These are phyloP conservation scores for Apostichopus californicus DNA, from an alignment of 35 echinoderm and acorn worm species.

Conservation along the genomic window DNA sequence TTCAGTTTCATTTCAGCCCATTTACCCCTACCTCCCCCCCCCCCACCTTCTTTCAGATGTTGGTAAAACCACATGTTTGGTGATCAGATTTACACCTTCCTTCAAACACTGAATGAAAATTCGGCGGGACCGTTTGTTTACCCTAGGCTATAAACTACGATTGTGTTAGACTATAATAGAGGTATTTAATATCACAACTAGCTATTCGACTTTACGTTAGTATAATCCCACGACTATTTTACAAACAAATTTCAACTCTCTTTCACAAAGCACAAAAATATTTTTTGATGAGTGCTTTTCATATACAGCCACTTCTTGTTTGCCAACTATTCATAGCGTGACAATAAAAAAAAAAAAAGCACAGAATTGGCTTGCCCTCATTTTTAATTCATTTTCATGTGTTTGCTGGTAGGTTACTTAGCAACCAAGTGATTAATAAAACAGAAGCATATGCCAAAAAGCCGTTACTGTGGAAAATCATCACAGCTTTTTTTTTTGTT, in stretches of 20 bases:
- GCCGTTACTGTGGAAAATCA: background rate
- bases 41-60: too few relatives aligned
- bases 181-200: too few relatives aligned
- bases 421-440: slow-evolving; percentile 32
- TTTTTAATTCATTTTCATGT: slow-evolving; percentile 23
- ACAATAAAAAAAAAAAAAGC: background rate
- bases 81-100: too few relatives aligned
- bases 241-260: background rate
- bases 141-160: too few relatives aligned
- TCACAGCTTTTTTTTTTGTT: background rate
- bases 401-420: slow-evolving; percentile 15
- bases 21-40: too few relatives aligned
- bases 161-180: too few relatives aligned
- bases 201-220: too few relatives aligned
- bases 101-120: too few relatives aligned
- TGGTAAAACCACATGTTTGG: too few relatives aligned
- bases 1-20: too few relatives aligned
- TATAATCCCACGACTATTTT: too few relatives aligned
- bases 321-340: background rate
- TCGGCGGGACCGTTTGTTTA: too few relatives aligned
- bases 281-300: background rate
- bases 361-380: slow-evolving; percentile 46
- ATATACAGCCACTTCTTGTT: background rate
- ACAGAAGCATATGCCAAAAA: background rate
- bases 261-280: background rate